phyloP scores from a whole-genome alignment of 2,797 vertebrate species.

The Micromesistius poutassou region DNA sequence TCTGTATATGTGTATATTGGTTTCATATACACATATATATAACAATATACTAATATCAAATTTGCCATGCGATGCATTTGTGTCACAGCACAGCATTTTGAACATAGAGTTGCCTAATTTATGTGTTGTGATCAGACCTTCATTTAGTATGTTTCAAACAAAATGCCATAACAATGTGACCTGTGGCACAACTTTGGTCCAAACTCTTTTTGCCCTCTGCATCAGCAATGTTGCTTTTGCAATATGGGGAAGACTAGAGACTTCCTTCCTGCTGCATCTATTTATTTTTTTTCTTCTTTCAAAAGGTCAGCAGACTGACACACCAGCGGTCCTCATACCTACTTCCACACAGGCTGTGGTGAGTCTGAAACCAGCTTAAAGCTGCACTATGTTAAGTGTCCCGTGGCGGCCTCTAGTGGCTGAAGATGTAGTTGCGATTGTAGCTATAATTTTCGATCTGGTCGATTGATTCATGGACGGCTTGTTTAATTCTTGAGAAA shows the following conservation, averaged over 20 bases:
- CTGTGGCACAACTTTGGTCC: neutral
- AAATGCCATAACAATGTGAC: neutral
- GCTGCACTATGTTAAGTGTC: neutral
- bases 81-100: neutral
- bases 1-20: no score
- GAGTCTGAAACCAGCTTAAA: slow-evolving; percentile 33
- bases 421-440: neutral
- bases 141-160: no score
- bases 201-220: neutral
- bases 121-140: neutral
- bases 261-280: slow-evolving; percentile 22
- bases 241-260: slow-evolving; percentile 17
- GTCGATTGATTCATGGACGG: neutral
- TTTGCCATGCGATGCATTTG: neutral
- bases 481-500: neutral
- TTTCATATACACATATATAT: no score
- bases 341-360: slow-evolving; percentile 38
- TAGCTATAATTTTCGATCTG: neutral
- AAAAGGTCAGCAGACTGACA: slow-evolving; percentile 40
- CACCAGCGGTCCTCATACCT: slow-evolving; percentile 3
- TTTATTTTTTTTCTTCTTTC: neutral
- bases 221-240: slow-evolving; percentile 9
- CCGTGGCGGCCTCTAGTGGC: neutral
- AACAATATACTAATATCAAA: neutral
- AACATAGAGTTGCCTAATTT: neutral